phyloP scores from a whole-genome alignment of 2,888 invertebrate species.

The Plusia festucae region DNA sequence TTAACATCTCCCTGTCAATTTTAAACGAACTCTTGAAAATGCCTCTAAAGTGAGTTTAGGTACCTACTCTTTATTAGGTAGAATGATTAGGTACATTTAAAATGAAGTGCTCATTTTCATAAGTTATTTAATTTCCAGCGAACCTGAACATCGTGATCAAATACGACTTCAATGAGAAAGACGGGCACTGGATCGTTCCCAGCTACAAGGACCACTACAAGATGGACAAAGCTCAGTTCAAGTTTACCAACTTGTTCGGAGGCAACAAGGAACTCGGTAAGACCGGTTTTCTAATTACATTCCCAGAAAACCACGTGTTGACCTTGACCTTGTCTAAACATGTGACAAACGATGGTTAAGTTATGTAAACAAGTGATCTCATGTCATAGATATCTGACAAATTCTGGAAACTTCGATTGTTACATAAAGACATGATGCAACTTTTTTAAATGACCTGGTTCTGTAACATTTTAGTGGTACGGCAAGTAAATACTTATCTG shows the following conservation, averaged over 20 bases:
- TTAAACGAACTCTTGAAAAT: no score
- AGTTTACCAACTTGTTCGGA: constrained; percentile 84
- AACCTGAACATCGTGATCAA: constrained; percentile 84
- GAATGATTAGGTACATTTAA: not conserved
- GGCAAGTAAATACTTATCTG: no score
- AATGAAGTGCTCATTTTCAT: not conserved
- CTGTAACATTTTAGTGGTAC: no score
- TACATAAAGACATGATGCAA: constrained; percentile 6
- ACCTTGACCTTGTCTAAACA: constrained; percentile 22
- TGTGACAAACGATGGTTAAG: constrained; percentile 9
- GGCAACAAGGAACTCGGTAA: constrained; percentile 85
- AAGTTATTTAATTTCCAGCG: constrained; percentile 65
- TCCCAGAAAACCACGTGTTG: not conserved
- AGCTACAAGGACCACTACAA: constrained; percentile 83
- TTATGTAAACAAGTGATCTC: constrained; percentile 20
- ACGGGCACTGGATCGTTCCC: constrained; percentile 81
- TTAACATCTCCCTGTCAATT: no score
- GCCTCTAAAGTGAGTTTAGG: no score
- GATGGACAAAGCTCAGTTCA: constrained; percentile 84
- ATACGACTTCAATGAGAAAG: constrained; percentile 78
- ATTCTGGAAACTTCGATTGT: constrained; percentile 4
- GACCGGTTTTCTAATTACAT: constrained; percentile 32
- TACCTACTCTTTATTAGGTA: no score
- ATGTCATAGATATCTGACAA: constrained; percentile 18
- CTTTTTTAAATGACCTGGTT: no score